These are phyloP conservation scores for Morone chrysops DNA, from an alignment of 2,113 vertebrate genomes.

Conservation along the genomic window DNA sequence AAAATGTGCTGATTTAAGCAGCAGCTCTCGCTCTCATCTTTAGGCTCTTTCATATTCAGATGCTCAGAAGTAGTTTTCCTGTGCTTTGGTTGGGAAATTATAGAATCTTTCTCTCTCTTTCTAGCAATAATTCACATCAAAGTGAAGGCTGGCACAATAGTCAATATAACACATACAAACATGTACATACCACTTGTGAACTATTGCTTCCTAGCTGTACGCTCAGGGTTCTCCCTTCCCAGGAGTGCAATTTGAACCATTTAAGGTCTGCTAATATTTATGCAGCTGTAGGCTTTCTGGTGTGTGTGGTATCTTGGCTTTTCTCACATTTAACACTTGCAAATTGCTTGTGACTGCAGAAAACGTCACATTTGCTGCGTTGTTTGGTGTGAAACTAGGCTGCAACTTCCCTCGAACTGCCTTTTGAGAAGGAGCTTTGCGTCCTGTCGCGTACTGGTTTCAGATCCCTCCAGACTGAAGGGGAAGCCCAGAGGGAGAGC, in stretches of 20 bases:
- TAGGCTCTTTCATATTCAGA: constrained; percentile 22
- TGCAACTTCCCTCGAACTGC: background rate
- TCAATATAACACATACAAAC: constrained; percentile 5
- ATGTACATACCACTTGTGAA: background rate
- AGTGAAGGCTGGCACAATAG: background rate
- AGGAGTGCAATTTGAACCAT: background rate
- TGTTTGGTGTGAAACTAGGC: constrained; percentile 25
- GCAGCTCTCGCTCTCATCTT: constrained; percentile 25
- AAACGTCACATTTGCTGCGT: constrained; percentile 7
- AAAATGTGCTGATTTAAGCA: constrained; percentile 59
- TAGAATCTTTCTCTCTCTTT: background rate
- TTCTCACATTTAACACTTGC: constrained; percentile 14
- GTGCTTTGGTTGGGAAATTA: constrained; percentile 3
- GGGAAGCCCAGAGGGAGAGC: constrained; percentile 72
- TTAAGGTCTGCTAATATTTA: constrained; percentile 32
- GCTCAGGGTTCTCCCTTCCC: constrained; percentile 4
- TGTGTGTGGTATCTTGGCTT: constrained; percentile 17
- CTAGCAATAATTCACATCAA: background rate
- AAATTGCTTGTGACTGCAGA: constrained; percentile 14
- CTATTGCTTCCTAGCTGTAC: background rate
- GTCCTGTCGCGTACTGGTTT: constrained; percentile 49
- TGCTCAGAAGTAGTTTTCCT: constrained; percentile 5
- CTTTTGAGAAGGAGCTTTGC: constrained; percentile 18
- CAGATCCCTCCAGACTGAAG: constrained; percentile 61
- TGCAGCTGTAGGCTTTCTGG: constrained; percentile 3